Evolutionary conservation across 2,797 vertebrate species (phyloP), one percentile per base, ranked within the genome.

Genomic region (Parauchenoglanis ngamensis): DNA sequence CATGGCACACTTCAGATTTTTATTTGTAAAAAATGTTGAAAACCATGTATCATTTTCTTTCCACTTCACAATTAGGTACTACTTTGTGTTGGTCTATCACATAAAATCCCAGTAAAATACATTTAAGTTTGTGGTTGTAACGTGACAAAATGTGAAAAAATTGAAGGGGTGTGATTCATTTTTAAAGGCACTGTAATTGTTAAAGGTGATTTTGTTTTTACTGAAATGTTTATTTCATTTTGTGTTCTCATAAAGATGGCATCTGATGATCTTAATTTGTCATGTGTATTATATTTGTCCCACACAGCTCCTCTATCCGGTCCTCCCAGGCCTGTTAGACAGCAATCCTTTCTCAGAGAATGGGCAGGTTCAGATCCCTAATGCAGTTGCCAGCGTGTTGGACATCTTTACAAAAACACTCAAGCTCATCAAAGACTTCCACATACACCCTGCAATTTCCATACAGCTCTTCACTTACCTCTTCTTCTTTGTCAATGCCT

Each of bases 401-500:
- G 92, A 92, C 56, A 92, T 95, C 72, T 92, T 96, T 49, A 91
- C 87, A 2, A 88, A 92, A 79, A 94, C 93, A 23, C 89, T 94
- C 92, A 91, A 78, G 4, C 92, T 96, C 0, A 91, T 96, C 56
- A 90, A 80, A 1, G 92, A 91, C 85, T 94, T 93, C 78, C 94
- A 94, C 85, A 91, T 96, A 81, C 96, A 96, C 83, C 91, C 91
- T 0, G 95, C 96, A 63, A 94, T 97, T 76, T 94, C 92, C 35
- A 92, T 94, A 0, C 96, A 97, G 91, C 94, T 97, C 77, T 90
- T 96, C 10, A 94, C 94, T 77, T 97, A 96, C 91, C 92, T 97
- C 85, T 95, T 96, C 94, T 97, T 96, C 92, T 97, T 97, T 91
- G 93, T 95, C 93, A 96, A 96, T 0, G 95, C 96, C 5, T 96